Evolutionary conservation across 2,797 vertebrate species (phyloP).

Genomic region (Argyrosomus regius): DNA sequence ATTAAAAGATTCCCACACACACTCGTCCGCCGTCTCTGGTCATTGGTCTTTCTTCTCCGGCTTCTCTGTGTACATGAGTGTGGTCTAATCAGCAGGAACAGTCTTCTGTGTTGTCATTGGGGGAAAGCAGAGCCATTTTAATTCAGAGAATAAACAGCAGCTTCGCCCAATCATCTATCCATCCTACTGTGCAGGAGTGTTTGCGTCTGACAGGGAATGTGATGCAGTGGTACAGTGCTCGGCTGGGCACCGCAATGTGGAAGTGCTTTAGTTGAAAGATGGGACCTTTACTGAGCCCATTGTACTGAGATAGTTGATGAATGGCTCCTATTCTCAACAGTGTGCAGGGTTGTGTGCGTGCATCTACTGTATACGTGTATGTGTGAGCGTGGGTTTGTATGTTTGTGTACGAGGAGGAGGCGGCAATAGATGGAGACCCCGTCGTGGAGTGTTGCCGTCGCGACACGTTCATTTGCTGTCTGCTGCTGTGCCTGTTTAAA

Average conservation of each 20-base stretch:
- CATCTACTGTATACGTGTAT: not conserved
- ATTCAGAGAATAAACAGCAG: conserved; percentile 58
- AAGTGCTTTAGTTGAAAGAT: conserved; percentile 74
- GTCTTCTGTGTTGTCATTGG: conserved; percentile 21
- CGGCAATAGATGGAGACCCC: conserved; percentile 69
- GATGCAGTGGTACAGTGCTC: conserved; percentile 51
- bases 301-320: conserved; percentile 78
- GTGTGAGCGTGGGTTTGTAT: conserved; percentile 21
- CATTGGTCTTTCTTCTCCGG: not conserved
- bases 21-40: not conserved
- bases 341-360: conserved; percentile 17
- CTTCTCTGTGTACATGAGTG: conserved; percentile 10
- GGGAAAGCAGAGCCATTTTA: conserved; percentile 41
- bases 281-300: conserved; percentile 74
- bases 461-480: conserved; percentile 74
- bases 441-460: conserved; percentile 48
- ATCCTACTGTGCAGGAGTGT: conserved; percentile 39
- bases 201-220: conserved; percentile 53
- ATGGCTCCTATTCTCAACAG: conserved; percentile 76
- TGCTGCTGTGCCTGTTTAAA: conserved; percentile 85
- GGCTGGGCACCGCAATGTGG: conserved; percentile 55
- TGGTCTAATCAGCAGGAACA: conserved; percentile 41
- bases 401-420: conserved; percentile 54
- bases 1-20: not conserved
- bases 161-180: conserved; percentile 47